These are phyloP conservation scores for Sebastes fasciatus DNA, from an alignment of 2,113 vertebrate species.

Conservation along the genomic window DNA sequence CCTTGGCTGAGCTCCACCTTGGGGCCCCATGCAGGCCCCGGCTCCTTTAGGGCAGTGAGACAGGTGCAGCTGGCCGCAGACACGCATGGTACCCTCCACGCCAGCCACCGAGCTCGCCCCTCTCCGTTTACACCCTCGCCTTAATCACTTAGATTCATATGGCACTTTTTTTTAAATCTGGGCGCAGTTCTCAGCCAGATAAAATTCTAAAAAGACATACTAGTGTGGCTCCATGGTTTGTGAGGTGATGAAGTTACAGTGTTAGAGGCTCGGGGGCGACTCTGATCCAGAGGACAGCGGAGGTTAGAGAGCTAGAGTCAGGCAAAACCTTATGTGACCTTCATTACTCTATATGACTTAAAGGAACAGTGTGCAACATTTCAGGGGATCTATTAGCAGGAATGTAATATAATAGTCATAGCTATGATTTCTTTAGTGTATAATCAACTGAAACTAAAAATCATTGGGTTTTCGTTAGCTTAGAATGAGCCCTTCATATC, in stretches of 20 bases:
- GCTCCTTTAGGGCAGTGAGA: slow-evolving; percentile 64
- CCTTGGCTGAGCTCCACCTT: slow-evolving; percentile 70
- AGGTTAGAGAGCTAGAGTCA: slow-evolving; percentile 15
- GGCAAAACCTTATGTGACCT: slow-evolving; percentile 52
- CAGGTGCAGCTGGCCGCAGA: slow-evolving; percentile 76
- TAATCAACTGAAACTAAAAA: too few species aligned
- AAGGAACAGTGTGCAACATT: too few species aligned
- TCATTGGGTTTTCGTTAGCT: too few species aligned
- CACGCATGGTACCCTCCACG: slow-evolving; percentile 40
- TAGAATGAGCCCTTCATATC: too few species aligned
- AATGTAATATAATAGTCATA: too few species aligned
- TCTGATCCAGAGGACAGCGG: slow-evolving; percentile 24
- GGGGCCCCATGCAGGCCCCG: slow-evolving; percentile 54
- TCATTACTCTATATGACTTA: not conserved
- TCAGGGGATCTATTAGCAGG: too few species aligned
- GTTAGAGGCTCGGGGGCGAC: slow-evolving; percentile 5
- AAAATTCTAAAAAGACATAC: slow-evolving; percentile 50
- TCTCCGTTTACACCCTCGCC: slow-evolving; percentile 73
- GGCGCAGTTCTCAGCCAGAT: slow-evolving; percentile 57
- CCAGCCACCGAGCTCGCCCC: slow-evolving; percentile 50
- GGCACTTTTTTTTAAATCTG: slow-evolving; percentile 49
- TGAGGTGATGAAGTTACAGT: slow-evolving; percentile 68
- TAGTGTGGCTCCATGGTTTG: slow-evolving; percentile 52
- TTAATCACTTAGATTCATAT: slow-evolving; percentile 67
- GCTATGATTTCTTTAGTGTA: too few species aligned